Base-by-base conservation (phyloP, 2,113 vertebrate species). In the Amazona guildingii region DNA sequence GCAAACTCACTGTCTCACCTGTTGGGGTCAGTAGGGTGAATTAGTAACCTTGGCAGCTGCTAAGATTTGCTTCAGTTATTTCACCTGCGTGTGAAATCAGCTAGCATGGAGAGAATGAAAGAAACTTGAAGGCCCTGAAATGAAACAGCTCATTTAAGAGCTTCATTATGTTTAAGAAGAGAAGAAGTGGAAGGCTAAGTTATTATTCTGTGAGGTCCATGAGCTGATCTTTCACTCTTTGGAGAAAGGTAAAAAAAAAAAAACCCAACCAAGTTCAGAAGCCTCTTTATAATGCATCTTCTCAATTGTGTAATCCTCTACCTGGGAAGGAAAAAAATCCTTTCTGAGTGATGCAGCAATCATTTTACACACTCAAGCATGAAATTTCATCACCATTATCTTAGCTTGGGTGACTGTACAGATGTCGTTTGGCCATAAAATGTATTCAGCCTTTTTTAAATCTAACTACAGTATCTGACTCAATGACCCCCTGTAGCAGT, bases 331-430 rank as follows among this genome's bases (percentile, higher is more conserved):
- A 95, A 94, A 95, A 95, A 92, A 94, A 87, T 93, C 82, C 92
- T 96, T 92, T 93, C 91, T 96, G 94, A 97, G 93, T 96, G 94
- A 97, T 97, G 95, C 96, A 95, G 96, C 93, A 97, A 97, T 97
- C 96, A 97, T 97, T 97, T 97, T 97, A 97, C 96, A 97, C 96
- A 94, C 96, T 97, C 94, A 97, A 97, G 97, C 97, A 97, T 97
- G 97, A 97, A 97, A 97, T 97, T 97, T 96, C 97, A 97, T 97
- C 96, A 97, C 96, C 96, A 97, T 97, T 97, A 97, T 96, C 93
- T 96, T 93, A 96, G 96, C 95, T 94, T 97, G 96, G 94, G 91
- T 94, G 94, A 85, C 92, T 94, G 77, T 97, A 96, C 97, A 97
- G 97, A 95, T 97, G 97, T 97, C 97, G 90, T 97, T 97, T 96